phyloP scores from a whole-genome alignment of 2,888 invertebrate species.

The Phalera bucephala region DNA sequence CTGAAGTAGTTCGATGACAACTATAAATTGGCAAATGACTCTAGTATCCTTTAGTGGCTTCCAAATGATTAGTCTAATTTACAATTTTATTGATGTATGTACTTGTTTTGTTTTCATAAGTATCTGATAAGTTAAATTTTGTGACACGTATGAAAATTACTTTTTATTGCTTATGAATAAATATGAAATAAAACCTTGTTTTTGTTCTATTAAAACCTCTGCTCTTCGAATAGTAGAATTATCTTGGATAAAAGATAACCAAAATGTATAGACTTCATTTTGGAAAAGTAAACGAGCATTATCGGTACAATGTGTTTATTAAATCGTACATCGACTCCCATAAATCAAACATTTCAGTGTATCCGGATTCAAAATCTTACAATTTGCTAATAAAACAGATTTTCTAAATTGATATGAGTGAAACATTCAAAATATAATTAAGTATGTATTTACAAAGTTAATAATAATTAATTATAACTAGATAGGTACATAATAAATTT shows the following conservation, averaged over 20 bases:
- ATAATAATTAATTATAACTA: conserved; percentile 57
- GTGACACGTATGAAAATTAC: conserved; percentile 72
- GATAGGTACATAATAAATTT: conserved; percentile 54
- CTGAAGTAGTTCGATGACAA: conserved; percentile 46
- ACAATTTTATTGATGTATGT: conserved; percentile 42
- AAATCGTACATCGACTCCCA: conserved; percentile 73
- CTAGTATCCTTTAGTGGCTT: conserved; percentile 58
- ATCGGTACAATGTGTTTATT: conserved; percentile 73
- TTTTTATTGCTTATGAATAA: conserved; percentile 83
- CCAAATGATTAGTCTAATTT: conserved; percentile 55
- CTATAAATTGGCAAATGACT: conserved; percentile 24
- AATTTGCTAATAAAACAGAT: conserved; percentile 74
- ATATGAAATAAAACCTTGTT: conserved; percentile 57
- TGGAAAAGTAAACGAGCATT: conserved; percentile 21
- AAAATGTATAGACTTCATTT: too few relatives aligned
- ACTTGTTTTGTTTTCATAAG: conserved; percentile 49
- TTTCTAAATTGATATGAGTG: conserved; percentile 79
- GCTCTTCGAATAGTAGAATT: too few relatives aligned
- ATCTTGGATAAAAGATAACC: too few relatives aligned
- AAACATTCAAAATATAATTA: conserved; percentile 77
- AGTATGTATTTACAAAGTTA: conserved; percentile 69
- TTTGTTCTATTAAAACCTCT: conserved; percentile 31
- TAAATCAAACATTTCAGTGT: conserved; percentile 74
- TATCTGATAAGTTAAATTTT: conserved; percentile 64
- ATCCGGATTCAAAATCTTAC: conserved; percentile 67